Percentiles rank a stretch among this genome's conserved stretches.
Conservation (phyloP, 2,797 vertebrate species). For the Varecia variegata region DNA sequence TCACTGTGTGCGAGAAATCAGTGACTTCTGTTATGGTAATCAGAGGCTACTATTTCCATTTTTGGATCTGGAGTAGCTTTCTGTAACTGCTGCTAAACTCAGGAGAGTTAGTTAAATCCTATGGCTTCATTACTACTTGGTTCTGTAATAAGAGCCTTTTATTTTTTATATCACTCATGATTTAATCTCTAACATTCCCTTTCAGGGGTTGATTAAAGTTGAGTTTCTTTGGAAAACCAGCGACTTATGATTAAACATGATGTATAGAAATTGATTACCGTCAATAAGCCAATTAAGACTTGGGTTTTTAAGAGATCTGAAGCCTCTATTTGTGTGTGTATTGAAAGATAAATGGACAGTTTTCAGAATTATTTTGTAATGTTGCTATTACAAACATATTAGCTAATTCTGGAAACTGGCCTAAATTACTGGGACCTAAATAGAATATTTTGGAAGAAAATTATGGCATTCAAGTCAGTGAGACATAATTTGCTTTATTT, state of each 20-base stretch:
- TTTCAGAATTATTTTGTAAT: slow-evolving; percentile 40
- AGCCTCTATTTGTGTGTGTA: neutral
- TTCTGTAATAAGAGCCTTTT: neutral
- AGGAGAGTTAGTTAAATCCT: neutral
- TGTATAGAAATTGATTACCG: neutral
- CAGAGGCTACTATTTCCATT: neutral
- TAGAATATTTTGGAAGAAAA: slow-evolving; percentile 20
- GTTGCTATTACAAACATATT: neutral
- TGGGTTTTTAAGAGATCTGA: neutral
- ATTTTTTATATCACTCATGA: neutral
- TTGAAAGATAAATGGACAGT: neutral
- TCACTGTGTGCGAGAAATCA: neutral
- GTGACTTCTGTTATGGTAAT: neutral
- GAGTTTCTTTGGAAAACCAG: slow-evolving; percentile 16
- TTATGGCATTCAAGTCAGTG: neutral
- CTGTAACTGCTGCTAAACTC: neutral
- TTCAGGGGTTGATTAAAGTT: neutral
- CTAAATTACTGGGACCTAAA: neutral
- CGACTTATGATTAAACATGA: neutral
- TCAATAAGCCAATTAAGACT: neutral
- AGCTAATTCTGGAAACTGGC: neutral
- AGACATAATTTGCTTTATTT: neutral
- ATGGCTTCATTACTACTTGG: neutral
- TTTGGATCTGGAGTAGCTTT: neutral
- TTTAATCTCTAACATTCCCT: neutral